Percentiles rank a stretch among this genome's conserved stretches.
phyloP scores from a whole-genome alignment of 2,113 vertebrate species.

The Nicator chloris region DNA sequence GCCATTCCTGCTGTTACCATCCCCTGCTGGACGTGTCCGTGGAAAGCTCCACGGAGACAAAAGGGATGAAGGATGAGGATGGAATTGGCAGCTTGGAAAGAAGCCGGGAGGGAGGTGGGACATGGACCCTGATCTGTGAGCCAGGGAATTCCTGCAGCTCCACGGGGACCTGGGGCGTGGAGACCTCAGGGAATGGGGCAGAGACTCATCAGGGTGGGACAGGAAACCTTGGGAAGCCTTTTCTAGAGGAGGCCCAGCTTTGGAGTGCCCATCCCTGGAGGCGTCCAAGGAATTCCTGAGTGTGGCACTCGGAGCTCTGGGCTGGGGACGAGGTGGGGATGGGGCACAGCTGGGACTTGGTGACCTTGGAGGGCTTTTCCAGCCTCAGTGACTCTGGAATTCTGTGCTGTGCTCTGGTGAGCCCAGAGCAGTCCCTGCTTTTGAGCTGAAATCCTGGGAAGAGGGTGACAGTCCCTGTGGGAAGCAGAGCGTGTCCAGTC shows the following conservation, averaged over 20 bases:
- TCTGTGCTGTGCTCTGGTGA: neutral
- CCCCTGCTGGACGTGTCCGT: neutral
- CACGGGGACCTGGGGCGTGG: neutral
- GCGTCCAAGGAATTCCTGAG: neutral
- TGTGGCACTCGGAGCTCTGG: neutral
- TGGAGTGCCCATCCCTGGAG: neutral
- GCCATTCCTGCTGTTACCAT: neutral
- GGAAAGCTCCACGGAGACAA: neutral
- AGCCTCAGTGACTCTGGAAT: neutral
- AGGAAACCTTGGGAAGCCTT: neutral
- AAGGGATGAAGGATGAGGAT: neutral
- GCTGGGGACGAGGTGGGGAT: neutral
- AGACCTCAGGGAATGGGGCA: neutral
- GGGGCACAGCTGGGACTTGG: neutral
- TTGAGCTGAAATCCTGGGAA: neutral
- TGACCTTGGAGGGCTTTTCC: neutral
- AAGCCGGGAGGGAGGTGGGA: neutral
- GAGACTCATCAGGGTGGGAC: neutral
- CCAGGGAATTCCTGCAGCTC: neutral
- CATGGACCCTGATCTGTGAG: neutral
- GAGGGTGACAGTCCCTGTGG: accelerated
- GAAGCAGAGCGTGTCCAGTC: neutral
- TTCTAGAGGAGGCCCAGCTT: neutral
- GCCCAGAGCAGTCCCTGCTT: neutral
- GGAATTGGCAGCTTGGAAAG: neutral